phyloP scores from a whole-genome alignment of 1,140 invertebrate genomes.

The Oscheius sp. region DNA sequence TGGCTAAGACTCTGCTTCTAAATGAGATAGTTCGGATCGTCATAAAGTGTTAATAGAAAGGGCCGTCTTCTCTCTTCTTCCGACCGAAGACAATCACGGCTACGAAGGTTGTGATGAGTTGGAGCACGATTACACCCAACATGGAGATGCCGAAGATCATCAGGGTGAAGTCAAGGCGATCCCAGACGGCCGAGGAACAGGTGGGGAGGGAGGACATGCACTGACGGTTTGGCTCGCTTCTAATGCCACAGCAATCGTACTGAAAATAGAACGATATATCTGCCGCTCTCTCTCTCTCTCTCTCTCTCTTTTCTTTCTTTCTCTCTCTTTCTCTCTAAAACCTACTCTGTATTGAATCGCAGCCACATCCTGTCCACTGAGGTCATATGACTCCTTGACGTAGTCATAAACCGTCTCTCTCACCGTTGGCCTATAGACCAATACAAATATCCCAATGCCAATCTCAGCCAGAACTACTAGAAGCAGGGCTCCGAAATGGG shows the following conservation, averaged over 20 bases:
- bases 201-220: constrained; percentile 26
- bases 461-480: constrained; percentile 35
- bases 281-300: background rate
- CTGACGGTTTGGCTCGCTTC: background rate
- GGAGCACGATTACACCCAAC: constrained; percentile 21
- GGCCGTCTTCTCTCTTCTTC: constrained; percentile 7
- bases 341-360: constrained; percentile 23
- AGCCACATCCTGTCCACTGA: constrained; percentile 20
- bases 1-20: no score
- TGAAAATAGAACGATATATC: background rate
- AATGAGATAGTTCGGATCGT: no score
- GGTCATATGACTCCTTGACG: constrained; percentile 21
- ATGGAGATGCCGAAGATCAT: constrained; percentile 38
- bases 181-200: constrained; percentile 37
- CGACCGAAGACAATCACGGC: constrained; percentile 11
- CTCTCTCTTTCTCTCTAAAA: background rate
- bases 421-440: constrained; percentile 24
- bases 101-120: constrained; percentile 21
- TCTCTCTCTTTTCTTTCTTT: background rate
- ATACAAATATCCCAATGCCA: constrained; percentile 26
- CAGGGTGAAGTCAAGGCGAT: constrained; percentile 37
- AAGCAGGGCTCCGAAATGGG: constrained; percentile 26
- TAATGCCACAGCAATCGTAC: constrained; percentile 36
- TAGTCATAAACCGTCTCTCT: constrained; percentile 32
- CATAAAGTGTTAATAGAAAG: no score